These are phyloP conservation scores for Nezara viridula DNA, from an alignment of 2,888 invertebrate genomes.

Conservation along the genomic window DNA sequence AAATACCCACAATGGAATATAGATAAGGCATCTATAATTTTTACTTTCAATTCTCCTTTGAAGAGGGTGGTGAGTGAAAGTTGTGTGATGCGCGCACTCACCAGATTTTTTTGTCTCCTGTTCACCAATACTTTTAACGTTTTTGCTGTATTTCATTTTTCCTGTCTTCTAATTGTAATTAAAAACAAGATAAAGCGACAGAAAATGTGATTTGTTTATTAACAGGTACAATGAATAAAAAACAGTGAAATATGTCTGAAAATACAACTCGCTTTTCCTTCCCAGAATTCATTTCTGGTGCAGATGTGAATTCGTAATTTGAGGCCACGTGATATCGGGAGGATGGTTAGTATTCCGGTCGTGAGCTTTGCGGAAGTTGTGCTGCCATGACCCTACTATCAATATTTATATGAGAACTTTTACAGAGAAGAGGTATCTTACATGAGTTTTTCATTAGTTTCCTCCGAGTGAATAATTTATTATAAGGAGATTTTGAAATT, in stretches of 20 bases:
- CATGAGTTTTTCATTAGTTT: conserved; percentile 1
- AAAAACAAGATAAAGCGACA: no score
- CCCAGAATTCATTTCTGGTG: neutral
- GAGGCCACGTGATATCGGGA: neutral
- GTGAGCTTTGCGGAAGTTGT: neutral
- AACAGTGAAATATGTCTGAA: neutral
- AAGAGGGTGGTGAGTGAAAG: no score
- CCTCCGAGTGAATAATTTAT: neutral
- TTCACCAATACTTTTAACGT: no score
- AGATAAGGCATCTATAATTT: no score
- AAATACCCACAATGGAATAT: no score
- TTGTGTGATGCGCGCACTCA: no score
- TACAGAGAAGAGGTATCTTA: neutral
- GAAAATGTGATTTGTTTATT: no score
- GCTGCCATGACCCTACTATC: conserved; percentile 7
- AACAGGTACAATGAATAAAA: no score
- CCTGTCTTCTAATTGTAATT: no score
- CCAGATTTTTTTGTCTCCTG: no score
- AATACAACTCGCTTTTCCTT: neutral
- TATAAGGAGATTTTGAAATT: neutral
- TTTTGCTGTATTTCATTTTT: no score
- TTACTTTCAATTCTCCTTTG: no score
- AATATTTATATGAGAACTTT: conserved; percentile 4
- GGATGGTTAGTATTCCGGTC: neutral
- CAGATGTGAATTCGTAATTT: neutral